Percentiles rank a stretch among this genome's conserved stretches.
Conservation (phyloP, 2,888 invertebrate species). For the Ametastegia equiseti region DNA sequence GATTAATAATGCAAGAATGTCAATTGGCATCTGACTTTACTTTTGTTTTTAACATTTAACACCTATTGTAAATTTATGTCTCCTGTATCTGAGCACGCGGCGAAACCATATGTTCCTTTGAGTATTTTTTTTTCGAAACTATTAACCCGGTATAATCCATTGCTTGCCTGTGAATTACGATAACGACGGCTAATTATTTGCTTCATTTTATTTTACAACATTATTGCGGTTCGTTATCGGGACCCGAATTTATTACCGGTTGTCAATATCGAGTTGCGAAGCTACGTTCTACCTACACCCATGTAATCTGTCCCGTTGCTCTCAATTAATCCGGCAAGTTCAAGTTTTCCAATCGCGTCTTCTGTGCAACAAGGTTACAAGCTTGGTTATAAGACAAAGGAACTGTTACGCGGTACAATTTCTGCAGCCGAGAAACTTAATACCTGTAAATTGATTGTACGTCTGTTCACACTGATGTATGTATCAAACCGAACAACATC, state of each 20-base stretch:
- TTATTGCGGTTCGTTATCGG: background rate
- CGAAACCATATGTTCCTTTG: background rate
- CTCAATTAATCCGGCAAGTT: background rate
- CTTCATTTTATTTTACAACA: slow-evolving; percentile 22
- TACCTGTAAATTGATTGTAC: too few species aligned
- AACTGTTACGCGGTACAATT: too few species aligned
- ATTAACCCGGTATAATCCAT: slow-evolving; percentile 26
- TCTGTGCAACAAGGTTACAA: background rate
- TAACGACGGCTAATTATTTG: slow-evolving; percentile 29
- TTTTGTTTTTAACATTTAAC: background rate
- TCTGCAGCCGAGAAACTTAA: too few species aligned
- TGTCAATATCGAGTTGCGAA: background rate
- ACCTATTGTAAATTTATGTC: too few species aligned
- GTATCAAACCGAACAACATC: too few species aligned
- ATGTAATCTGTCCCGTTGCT: background rate
- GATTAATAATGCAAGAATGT: background rate
- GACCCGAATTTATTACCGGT: background rate
- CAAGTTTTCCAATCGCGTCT: background rate
- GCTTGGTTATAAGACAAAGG: background rate
- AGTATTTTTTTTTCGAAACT: background rate
- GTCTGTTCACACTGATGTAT: background rate
- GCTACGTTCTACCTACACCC: background rate
- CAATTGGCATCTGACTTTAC: background rate
- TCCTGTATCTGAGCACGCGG: background rate
- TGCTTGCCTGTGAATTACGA: slow-evolving; percentile 39